Evolutionary conservation across 1,140 invertebrate species (phyloP).

Genomic region (Bicyclus anynana): DNA sequence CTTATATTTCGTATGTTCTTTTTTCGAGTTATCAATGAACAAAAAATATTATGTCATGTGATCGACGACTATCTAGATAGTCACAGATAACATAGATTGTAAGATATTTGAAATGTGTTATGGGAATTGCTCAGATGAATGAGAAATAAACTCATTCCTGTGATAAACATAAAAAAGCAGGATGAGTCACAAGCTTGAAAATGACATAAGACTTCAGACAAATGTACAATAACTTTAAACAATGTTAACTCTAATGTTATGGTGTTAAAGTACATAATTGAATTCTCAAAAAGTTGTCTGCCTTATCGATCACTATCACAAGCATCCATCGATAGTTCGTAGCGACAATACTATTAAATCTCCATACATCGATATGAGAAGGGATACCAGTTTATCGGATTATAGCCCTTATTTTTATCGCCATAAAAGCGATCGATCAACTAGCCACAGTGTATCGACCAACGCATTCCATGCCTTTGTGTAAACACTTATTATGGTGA

Average conservation of each 20-base stretch:
- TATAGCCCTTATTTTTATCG: slow-evolving; percentile 16
- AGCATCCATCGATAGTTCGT: slow-evolving; percentile 54
- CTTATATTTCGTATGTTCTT: too few relatives aligned
- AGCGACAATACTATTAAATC: slow-evolving; percentile 64
- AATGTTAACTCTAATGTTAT: slow-evolving; percentile 21
- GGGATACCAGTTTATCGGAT: slow-evolving; percentile 15
- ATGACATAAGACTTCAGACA: slow-evolving; percentile 3
- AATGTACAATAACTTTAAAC: slow-evolving; percentile 37
- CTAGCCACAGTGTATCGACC: slow-evolving; percentile 14
- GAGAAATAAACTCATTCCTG: too few relatives aligned
- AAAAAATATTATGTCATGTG: too few relatives aligned
- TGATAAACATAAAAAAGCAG: background rate
- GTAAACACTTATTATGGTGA: slow-evolving; percentile 64
- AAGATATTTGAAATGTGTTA: too few relatives aligned
- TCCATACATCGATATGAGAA: slow-evolving; percentile 65
- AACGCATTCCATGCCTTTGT: slow-evolving; percentile 67
- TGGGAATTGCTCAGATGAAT: too few relatives aligned
- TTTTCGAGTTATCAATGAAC: too few relatives aligned
- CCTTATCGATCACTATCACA: slow-evolving; percentile 59
- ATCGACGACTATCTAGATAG: too few relatives aligned
- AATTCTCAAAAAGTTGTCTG: slow-evolving; percentile 44
- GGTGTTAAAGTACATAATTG: slow-evolving; percentile 22
- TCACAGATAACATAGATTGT: too few relatives aligned
- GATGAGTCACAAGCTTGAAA: background rate
- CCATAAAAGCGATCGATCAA: slow-evolving; percentile 3